phyloP scores from a whole-genome alignment of 2,113 vertebrate species.

The Calidris pygmaea region DNA sequence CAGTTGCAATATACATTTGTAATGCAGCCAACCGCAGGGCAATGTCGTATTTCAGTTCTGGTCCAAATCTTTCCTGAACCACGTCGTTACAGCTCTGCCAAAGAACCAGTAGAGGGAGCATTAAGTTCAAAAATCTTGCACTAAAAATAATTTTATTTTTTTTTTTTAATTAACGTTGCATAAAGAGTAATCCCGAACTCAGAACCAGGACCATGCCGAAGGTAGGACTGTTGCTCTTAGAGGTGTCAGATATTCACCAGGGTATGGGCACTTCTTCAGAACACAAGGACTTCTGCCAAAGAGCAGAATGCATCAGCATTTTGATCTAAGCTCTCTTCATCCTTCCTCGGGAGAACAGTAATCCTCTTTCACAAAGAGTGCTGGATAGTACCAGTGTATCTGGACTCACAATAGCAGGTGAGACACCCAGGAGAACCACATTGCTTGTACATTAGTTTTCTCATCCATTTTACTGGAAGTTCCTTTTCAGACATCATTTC shows the following conservation, averaged over 20 bases:
- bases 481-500: background rate
- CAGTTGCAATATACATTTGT: conserved; percentile 97
- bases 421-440: background rate
- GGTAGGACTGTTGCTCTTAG: background rate
- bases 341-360: background rate
- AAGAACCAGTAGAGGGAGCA: conserved; percentile 79
- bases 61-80: conserved; percentile 93
- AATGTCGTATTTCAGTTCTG: conserved; percentile 96
- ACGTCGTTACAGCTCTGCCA: conserved; percentile 96
- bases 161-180: background rate
- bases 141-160: background rate
- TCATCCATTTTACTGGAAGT: background rate
- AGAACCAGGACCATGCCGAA: background rate
- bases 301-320: background rate
- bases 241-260: background rate
- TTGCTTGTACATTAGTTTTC: background rate
- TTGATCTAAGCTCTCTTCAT: background rate
- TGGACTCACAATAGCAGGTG: background rate
- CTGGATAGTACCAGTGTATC: background rate
- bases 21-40: conserved; percentile 92
- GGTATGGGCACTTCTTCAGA: background rate
- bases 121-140: conserved; percentile 33
- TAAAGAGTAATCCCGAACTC: background rate
- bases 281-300: background rate
- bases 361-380: background rate